Conservation (phyloP, 2,888 invertebrate genomes). For the Pollenia angustigena region DNA sequence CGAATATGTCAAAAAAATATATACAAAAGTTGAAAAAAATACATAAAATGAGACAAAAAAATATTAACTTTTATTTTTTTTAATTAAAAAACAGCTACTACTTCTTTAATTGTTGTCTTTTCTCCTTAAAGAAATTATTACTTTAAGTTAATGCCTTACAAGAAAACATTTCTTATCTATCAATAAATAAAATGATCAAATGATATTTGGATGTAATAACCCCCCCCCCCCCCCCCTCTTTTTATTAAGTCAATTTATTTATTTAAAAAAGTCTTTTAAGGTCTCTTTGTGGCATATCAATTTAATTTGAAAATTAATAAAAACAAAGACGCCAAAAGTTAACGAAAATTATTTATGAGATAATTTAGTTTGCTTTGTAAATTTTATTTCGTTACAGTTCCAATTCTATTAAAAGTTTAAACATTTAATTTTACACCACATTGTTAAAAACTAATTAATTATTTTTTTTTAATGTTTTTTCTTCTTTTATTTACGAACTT, state of each 20-base stretch:
- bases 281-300: slow-evolving; percentile 34
- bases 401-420: neutral
- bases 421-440: neutral
- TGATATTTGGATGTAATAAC: slow-evolving; percentile 7
- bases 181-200: neutral
- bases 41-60: too few relatives aligned
- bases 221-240: too few relatives aligned
- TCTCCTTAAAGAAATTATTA: neutral
- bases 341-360: slow-evolving; percentile 1
- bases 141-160: neutral
- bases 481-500: slow-evolving; percentile 30
- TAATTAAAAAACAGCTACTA: too few relatives aligned
- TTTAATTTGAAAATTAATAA: slow-evolving; percentile 37
- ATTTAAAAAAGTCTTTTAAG: slow-evolving; percentile 1
- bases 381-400: slow-evolving; percentile 1
- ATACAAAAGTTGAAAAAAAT: too few relatives aligned
- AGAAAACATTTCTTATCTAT: neutral
- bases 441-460: slow-evolving; percentile 45
- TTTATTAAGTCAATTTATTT: slow-evolving; percentile 8
- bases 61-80: too few relatives aligned
- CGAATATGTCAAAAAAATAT: too few relatives aligned
- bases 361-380: slow-evolving; percentile 13
- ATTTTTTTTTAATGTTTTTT: slow-evolving; percentile 15
- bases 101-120: too few relatives aligned
- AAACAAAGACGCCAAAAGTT: neutral